Evolutionary conservation across 2,113 vertebrate species (phyloP).

Genomic region (Megaleporinus macrocephalus): DNA sequence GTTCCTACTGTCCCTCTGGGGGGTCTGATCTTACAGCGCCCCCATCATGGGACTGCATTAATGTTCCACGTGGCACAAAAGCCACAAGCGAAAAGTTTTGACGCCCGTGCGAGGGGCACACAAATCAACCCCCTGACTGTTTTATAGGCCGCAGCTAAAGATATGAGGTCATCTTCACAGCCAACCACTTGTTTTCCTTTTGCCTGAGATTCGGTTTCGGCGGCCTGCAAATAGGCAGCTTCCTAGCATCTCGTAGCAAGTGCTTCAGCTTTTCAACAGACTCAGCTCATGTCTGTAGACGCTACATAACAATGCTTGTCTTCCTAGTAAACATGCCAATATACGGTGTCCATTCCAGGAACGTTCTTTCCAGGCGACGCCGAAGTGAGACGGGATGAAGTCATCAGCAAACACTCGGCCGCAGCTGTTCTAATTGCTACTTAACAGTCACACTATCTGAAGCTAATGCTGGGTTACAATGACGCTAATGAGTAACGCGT

Average conservation of each 20-base stretch:
- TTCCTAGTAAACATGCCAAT: constrained; percentile 26
- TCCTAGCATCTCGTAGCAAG: neutral
- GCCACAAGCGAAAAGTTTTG: constrained; percentile 2
- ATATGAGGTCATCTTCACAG: constrained; percentile 3
- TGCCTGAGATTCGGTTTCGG: constrained; percentile 21
- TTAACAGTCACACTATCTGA: constrained; percentile 36
- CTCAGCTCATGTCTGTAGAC: constrained; percentile 13
- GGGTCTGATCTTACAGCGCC: neutral
- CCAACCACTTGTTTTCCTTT: neutral
- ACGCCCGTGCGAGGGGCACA: neutral
- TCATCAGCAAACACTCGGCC: constrained; percentile 21
- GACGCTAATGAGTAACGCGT: constrained; percentile 3
- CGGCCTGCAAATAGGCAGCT: constrained; percentile 13
- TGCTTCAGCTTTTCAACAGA: constrained; percentile 14
- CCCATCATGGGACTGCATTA: constrained; percentile 46
- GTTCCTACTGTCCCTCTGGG: constrained; percentile 55
- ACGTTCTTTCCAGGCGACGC: constrained; percentile 35
- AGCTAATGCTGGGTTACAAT: constrained; percentile 2
- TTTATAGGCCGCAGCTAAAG: neutral
- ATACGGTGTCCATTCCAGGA: constrained; percentile 51
- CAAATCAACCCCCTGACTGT: constrained; percentile 10
- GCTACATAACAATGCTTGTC: neutral
- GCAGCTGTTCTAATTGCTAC: constrained; percentile 41
- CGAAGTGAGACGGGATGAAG: constrained; percentile 33
- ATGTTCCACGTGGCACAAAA: constrained; percentile 43